Evolutionary conservation across 2,888 invertebrate genomes (phyloP).

Genomic region (Drosophila parthenogenetica): DNA sequence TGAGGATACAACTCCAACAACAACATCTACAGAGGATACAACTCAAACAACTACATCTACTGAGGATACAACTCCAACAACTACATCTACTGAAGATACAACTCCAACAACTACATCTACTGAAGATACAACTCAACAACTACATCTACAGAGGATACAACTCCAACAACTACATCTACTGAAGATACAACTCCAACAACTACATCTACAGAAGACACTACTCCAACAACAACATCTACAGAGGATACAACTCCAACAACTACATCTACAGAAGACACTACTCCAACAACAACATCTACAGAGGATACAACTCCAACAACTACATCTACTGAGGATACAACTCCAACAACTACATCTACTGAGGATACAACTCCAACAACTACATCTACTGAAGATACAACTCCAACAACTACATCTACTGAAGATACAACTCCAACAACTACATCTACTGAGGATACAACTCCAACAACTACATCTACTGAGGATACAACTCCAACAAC

Average conservation of each 20-base stretch:
- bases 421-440: neutral
- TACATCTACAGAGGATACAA: neutral
- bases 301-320: neutral
- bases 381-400: neutral
- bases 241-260: neutral
- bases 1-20: neutral
- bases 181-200: neutral
- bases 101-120: conserved; percentile 1
- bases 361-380: neutral
- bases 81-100: neutral
- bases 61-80: neutral
- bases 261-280: neutral
- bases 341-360: neutral
- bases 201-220: neutral
- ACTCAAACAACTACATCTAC: neutral
- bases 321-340: neutral
- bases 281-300: neutral
- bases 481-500: neutral
- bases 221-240: neutral
- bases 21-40: neutral
- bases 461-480: neutral
- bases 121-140: neutral
- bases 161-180: neutral
- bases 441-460: neutral
- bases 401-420: neutral